phyloP scores from a whole-genome alignment of 2,113 vertebrate genomes.

The Alligator sinensis region DNA sequence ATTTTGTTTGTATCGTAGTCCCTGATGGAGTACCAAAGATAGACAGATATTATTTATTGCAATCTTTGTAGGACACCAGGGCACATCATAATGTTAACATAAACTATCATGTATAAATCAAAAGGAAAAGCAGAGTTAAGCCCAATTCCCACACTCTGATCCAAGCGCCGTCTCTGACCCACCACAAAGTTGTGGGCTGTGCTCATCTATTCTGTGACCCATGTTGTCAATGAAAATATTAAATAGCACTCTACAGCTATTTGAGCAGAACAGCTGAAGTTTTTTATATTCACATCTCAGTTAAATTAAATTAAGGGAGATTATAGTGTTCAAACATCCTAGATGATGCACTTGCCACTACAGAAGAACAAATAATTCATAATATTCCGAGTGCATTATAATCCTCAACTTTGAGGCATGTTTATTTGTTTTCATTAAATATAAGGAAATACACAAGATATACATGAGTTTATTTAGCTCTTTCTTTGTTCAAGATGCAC shows the following conservation, averaged over 20 bases:
- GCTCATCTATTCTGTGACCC: not conserved
- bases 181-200: not conserved
- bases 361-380: not conserved
- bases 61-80: not conserved
- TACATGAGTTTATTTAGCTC: not conserved
- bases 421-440: not conserved
- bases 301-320: not conserved
- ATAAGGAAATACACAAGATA: not conserved
- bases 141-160: constrained; percentile 6
- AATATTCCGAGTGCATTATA: not conserved
- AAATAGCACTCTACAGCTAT: not conserved
- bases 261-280: not conserved
- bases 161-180: not conserved
- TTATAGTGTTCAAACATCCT: not conserved
- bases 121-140: not conserved
- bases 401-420: not conserved
- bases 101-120: not conserved
- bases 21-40: constrained; percentile 75
- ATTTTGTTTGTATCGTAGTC: constrained; percentile 88
- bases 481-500: not conserved
- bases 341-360: not conserved
- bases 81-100: not conserved
- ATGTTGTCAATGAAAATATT: not conserved
- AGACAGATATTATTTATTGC: not conserved
- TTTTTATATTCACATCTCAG: not conserved